These are phyloP conservation scores for Pantelozetes paolii DNA, from an alignment of 2,888 invertebrate genomes.

Conservation along the genomic window DNA sequence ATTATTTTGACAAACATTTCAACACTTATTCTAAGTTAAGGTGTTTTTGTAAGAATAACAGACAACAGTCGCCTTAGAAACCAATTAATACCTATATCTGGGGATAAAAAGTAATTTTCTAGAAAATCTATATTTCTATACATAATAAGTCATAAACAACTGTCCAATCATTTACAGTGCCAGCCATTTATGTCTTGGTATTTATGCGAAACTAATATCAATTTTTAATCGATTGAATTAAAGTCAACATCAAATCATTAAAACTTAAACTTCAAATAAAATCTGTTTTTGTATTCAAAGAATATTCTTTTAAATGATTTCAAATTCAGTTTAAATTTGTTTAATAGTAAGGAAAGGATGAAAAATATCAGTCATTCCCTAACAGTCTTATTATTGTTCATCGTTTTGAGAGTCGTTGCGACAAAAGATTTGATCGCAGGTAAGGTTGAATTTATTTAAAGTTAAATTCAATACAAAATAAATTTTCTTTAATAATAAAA, in stretches of 20 bases:
- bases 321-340: no score
- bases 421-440: background rate
- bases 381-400: background rate
- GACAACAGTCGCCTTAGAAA: slow-evolving; percentile 10
- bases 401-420: background rate
- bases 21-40: background rate
- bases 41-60: background rate
- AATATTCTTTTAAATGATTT: no score
- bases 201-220: background rate
- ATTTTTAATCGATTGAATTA: no score
- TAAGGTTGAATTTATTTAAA: background rate
- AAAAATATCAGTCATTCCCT: background rate
- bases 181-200: no score
- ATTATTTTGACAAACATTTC: background rate
- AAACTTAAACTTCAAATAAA: no score
- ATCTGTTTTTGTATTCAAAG: no score
- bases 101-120: background rate
- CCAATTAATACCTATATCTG: background rate
- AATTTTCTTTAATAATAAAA: no score
- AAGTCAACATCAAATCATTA: no score
- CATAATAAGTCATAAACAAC: no score
- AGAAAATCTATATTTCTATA: slow-evolving; percentile 9
- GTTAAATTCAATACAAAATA: no score
- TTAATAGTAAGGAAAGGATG: background rate
- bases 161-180: no score